Percentiles rank a stretch among this genome's conserved stretches.
These are phyloP conservation scores for Orycteropus afer DNA, from an alignment of 2,113 vertebrate genomes.

Conservation along the genomic window DNA sequence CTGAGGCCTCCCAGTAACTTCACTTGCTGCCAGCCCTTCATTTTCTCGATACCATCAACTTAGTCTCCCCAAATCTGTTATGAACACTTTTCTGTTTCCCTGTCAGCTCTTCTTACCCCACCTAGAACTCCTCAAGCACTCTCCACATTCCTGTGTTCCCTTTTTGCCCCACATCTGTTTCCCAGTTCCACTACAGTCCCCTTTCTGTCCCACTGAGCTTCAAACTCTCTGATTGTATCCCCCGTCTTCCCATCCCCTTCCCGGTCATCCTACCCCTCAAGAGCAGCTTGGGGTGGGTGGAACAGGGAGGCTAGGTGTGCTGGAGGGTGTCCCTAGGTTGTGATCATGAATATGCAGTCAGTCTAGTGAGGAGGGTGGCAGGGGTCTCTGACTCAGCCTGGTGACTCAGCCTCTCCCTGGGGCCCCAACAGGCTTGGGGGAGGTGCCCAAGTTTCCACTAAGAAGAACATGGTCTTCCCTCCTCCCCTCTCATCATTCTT, in stretches of 20 bases:
- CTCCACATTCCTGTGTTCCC: background rate
- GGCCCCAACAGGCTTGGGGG: background rate
- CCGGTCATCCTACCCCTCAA: background rate
- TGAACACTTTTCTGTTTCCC: background rate
- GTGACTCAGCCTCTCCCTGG: conserved; percentile 54
- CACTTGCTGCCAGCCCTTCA: background rate
- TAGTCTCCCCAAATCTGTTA: background rate
- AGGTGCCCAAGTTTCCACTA: background rate
- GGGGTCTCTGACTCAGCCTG: conserved; percentile 73
- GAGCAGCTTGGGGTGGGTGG: background rate
- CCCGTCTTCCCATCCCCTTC: background rate
- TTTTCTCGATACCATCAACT: background rate
- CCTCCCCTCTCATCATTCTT: background rate
- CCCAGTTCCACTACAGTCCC: background rate
- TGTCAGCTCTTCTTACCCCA: background rate
- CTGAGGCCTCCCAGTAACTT: background rate
- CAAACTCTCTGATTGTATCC: background rate
- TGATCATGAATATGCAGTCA: background rate
- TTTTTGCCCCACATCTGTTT: background rate
- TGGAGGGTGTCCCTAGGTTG: background rate
- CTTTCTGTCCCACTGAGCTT: background rate
- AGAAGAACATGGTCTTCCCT: background rate
- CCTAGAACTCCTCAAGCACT: background rate
- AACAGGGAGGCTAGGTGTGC: background rate
- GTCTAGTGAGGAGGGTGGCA: background rate